Conservation (phyloP, 2,113 vertebrate genomes). For the Sporophila hypoxantha region DNA sequence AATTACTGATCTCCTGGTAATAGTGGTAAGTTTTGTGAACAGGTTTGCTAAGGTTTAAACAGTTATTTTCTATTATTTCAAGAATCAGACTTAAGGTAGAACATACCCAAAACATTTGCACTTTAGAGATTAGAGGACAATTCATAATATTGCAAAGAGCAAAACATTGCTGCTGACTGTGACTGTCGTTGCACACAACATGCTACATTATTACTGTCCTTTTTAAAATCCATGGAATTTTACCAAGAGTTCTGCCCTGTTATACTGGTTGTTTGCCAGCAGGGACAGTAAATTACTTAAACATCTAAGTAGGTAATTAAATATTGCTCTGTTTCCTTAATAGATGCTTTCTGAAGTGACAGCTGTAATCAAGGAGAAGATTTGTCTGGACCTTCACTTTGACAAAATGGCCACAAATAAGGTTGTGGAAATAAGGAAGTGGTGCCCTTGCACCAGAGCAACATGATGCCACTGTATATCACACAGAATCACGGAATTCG, state of each 20-base stretch:
- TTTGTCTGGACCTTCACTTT: background rate
- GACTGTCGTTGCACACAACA: background rate
- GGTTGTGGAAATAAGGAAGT: background rate
- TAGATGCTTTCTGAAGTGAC: background rate
- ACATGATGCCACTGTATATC: background rate
- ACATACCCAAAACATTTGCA: background rate
- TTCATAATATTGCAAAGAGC: background rate
- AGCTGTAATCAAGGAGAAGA: background rate
- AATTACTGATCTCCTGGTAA: background rate
- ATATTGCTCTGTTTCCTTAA: background rate
- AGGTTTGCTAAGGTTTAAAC: background rate
- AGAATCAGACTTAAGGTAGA: background rate
- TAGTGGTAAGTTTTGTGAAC: background rate
- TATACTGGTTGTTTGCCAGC: background rate
- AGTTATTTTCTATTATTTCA: background rate
- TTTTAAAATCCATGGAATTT: background rate
- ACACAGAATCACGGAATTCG: background rate
- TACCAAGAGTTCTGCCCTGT: background rate
- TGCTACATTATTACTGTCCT: background rate
- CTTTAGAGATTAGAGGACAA: background rate
- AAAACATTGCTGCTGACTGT: background rate
- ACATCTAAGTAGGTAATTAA: background rate
- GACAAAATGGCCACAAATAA: background rate
- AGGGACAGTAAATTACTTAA: background rate
- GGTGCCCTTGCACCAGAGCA: background rate